Evolutionary conservation across 2,797 vertebrate genomes (phyloP), one percentile per base, ranked within the genome.

Genomic region (Acanthurus leucopareius): DNA sequence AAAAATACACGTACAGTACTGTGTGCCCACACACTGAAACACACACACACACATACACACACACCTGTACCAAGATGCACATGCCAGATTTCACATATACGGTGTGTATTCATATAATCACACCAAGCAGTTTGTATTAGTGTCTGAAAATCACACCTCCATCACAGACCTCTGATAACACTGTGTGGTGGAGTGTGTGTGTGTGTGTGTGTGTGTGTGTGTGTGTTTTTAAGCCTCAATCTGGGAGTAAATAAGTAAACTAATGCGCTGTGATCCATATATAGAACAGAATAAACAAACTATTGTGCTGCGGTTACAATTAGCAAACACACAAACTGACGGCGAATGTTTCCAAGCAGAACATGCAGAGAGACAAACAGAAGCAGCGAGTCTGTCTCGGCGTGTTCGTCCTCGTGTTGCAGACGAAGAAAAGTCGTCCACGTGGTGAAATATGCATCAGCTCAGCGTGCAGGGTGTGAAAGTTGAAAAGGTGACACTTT

Each of bases 371-470:
- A 54, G 17, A 48, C 61, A 60, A 70, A 74, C 22, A 52, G 38
- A 1, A 16, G 38, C 20, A 6, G 65, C 54, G 59, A 71, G 69
- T 73, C 49, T 48, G 59, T 79, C 76, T 70, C 57, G 19, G 32
- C 20, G 35, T 28, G 66, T 53, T 10, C 3, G 68, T 44, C 44
- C 35, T 62, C 20, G 58, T 22, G 57, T 69, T 42, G 59, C 44
- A 19, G 63, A 76, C 72, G 80, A 61, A 65, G 57, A 86, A 75
- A 77, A 17, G 60, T 82, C 73, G 58, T 58, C 48, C 19, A 67
- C 40, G 77, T 56, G 72, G 86, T 85, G 67, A 85, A 85, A 82
- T 49, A 73, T 79, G 77, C 75, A 79, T 73, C 69, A 51, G 40
- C 53, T 7, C 17, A 48, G 58, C 58, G 1, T 72, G 75, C 0